Evolutionary conservation across 2,797 vertebrate species (phyloP), one percentile per base, ranked within the genome.

Genomic region (Gallinago solitaria): DNA sequence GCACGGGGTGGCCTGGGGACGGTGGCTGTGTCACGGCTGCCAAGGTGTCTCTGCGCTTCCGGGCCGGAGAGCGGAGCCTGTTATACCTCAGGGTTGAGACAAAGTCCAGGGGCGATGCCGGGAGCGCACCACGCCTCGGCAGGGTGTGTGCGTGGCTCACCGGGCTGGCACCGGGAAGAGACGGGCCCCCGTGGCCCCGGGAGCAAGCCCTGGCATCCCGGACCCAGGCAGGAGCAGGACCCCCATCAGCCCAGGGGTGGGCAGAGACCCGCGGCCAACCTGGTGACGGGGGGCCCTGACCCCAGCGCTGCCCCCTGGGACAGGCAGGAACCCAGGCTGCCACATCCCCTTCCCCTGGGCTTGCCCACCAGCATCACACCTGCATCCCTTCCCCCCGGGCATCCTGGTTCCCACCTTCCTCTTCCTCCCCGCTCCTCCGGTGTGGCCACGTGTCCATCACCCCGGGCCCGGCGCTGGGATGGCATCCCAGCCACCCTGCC

Each of bases 61-160:
- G 64, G 71, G 78, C 63, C 9, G 84, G 71, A 45, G 45, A 59
- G 53, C 3, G 0, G 89, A 48, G 92, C 77, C 74, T 45, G 59
- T 96, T 96, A 53, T 65, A 89, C 60, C 69, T 0, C 2, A 4
- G 51, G 65, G 68, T 4, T 57, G 94, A 95, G 89, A 59, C 97
- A 96, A 97, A 96, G 96, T 97, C 96, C 96, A 91, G n/a, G 8
- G 65, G 69, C 27, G 63, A 86, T 28, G 39, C 82, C 11, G 12
- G 14, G 54, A 67, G 59, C 8, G 1, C 78, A 70, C 95, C 93
- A 48, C 84, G 2, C 92, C 94, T 2, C 2, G 2, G 0, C 68
- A 85, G 95, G 87, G 82, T 0, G 90, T 86, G 95, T 75, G 92
- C 41, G 20, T 0, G 15, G 84, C 83, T 61, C 51, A 10, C 28